Conservation (phyloP, 2,888 invertebrate species). For the Drosophila vallismaia region DNA sequence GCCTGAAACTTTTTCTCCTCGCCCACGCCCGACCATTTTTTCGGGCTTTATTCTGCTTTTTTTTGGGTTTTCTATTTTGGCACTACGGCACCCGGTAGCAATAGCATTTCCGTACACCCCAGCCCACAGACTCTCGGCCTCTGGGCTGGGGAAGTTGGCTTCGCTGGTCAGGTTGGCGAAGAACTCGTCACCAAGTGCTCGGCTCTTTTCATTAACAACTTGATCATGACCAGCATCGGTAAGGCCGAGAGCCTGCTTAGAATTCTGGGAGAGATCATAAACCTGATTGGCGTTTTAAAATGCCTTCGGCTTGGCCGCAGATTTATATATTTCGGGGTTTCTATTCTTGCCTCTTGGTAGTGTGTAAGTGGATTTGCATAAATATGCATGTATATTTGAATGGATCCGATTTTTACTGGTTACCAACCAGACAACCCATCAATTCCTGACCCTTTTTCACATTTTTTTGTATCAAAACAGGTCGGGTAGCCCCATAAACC, state of each 20-base stretch:
- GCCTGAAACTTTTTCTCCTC: conserved; percentile 33
- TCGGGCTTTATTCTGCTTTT: conserved; percentile 17
- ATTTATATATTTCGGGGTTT: conserved; percentile 46
- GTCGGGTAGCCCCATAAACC: conserved; percentile 24
- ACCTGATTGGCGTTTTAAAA: conserved; percentile 69
- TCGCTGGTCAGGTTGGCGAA: conserved; percentile 20
- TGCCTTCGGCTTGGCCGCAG: conserved; percentile 20
- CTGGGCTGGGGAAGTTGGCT: conserved; percentile 33
- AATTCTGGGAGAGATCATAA: conserved; percentile 58
- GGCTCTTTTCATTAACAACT: conserved; percentile 69
- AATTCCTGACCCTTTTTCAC: conserved; percentile 29
- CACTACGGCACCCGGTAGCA: conserved; percentile 11
- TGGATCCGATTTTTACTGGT: conserved; percentile 11
- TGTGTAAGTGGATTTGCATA: conserved; percentile 48
- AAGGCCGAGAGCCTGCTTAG: conserved; percentile 58
- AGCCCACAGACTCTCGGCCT: conserved; percentile 20
- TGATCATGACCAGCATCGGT: conserved; percentile 69
- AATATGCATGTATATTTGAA: conserved; percentile 39
- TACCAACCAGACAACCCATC: conserved; percentile 14
- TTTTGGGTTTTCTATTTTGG: conserved; percentile 34
- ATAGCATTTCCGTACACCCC: conserved; percentile 61
- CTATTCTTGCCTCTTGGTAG: conserved; percentile 45
- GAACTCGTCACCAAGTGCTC: conserved; percentile 56
- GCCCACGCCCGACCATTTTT: conserved; percentile 38
- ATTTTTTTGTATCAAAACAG: conserved; percentile 17